phyloP scores from a whole-genome alignment of 2,797 vertebrate species.

The Enteromius unitaeniatus region DNA sequence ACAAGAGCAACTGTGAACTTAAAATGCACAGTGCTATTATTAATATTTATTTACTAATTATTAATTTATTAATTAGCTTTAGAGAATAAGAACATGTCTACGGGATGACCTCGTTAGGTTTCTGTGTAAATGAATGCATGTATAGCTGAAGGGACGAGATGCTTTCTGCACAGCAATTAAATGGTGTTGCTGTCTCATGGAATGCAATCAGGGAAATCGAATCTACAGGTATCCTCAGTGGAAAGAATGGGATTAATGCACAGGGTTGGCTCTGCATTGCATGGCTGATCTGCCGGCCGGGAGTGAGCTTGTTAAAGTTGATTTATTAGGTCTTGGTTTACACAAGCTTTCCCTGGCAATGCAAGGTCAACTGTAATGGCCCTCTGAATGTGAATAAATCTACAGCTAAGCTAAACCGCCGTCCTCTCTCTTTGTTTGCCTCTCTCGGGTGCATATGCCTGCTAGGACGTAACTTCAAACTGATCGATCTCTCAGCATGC shows the following conservation, averaged over 20 bases:
- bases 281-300: slow-evolving; percentile 68
- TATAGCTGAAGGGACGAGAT: slow-evolving; percentile 59
- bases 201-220: slow-evolving; percentile 77
- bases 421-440: slow-evolving; percentile 55
- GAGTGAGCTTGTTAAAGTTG: slow-evolving; percentile 82
- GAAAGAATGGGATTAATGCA: slow-evolving; percentile 64
- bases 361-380: slow-evolving; percentile 85
- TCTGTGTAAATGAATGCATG: slow-evolving; percentile 5
- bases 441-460: slow-evolving; percentile 48
- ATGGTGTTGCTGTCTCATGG: slow-evolving; percentile 71
- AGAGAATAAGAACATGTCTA: neutral
- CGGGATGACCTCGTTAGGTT: neutral
- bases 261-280: slow-evolving; percentile 54
- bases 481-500: slow-evolving; percentile 57
- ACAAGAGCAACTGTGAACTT: too few species aligned
- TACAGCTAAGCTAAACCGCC: slow-evolving; percentile 62
- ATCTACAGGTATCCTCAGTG: slow-evolving; percentile 77
- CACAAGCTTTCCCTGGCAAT: slow-evolving; percentile 78
- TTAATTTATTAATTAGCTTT: neutral
- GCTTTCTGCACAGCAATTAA: slow-evolving; percentile 80
- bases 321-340: slow-evolving; percentile 85
- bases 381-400: slow-evolving; percentile 83
- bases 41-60: too few species aligned
- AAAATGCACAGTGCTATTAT: too few species aligned
- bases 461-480: slow-evolving; percentile 67